Evolutionary conservation across 1,140 invertebrate species (phyloP).

Genomic region (Euura saliciscinereae): DNA sequence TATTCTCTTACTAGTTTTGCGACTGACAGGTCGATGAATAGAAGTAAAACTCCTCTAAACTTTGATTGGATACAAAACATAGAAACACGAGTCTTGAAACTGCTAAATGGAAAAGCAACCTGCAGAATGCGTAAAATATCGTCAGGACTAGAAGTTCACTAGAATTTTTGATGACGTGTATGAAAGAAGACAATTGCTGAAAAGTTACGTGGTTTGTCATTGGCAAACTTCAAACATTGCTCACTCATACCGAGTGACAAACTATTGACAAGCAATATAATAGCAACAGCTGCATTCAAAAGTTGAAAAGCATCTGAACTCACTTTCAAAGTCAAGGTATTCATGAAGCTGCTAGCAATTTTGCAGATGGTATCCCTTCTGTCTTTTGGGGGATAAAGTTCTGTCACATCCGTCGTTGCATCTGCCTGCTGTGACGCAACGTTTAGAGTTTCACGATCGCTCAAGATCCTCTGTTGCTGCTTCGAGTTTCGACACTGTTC

Average conservation of each 20-base stretch:
- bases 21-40: too few relatives aligned
- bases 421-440: constrained; percentile 27
- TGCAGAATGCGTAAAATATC: not conserved
- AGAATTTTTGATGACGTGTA: not conserved
- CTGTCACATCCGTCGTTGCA: constrained; percentile 25
- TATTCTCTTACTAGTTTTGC: too few relatives aligned
- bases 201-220: not conserved
- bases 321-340: constrained; percentile 25
- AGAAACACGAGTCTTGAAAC: too few relatives aligned
- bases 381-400: constrained; percentile 24
- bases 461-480: not conserved
- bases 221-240: not conserved
- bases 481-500: constrained; percentile 9
- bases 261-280: not conserved
- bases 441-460: constrained; percentile 19
- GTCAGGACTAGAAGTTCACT: not conserved
- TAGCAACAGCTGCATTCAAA: too few relatives aligned
- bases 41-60: too few relatives aligned
- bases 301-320: not conserved
- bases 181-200: not conserved
- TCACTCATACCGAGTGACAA: not conserved
- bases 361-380: constrained; percentile 12
- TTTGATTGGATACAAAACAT: too few relatives aligned
- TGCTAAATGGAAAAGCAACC: too few relatives aligned
- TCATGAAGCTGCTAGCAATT: constrained; percentile 16